phyloP scores from a whole-genome alignment of 2,113 vertebrate genomes.

The Aptenodytes patagonicus region DNA sequence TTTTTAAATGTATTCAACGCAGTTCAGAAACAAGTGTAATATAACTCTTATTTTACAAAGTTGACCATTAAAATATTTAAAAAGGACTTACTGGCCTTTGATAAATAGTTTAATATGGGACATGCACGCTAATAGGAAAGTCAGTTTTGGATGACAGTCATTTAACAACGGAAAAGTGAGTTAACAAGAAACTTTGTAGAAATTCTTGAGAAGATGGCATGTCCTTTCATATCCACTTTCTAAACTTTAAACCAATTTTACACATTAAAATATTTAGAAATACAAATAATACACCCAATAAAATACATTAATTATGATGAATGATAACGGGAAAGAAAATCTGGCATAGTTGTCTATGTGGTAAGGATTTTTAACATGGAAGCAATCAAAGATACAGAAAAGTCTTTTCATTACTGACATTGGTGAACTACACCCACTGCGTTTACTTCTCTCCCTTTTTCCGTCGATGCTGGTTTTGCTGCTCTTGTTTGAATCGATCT shows the following conservation, averaged over 20 bases:
- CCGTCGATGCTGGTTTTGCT: slow-evolving; percentile 58
- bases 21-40: not conserved
- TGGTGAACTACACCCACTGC: slow-evolving; percentile 58
- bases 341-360: slow-evolving; percentile 92
- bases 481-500: slow-evolving; percentile 34
- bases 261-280: slow-evolving; percentile 71
- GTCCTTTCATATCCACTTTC: not conserved
- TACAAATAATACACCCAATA: slow-evolving; percentile 94
- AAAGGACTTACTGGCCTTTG: not conserved
- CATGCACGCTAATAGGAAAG: not conserved
- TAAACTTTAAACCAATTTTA: not conserved
- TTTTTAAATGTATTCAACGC: not conserved
- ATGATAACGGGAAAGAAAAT: slow-evolving; percentile 85
- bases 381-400: slow-evolving; percentile 77
- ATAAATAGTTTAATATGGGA: not conserved
- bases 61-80: not conserved
- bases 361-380: slow-evolving; percentile 87
- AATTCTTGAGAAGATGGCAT: not conserved
- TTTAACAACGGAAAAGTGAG: not conserved
- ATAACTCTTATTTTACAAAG: not conserved
- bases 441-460: slow-evolving; percentile 69
- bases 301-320: slow-evolving; percentile 87
- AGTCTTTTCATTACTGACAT: slow-evolving; percentile 75
- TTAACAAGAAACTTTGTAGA: not conserved
- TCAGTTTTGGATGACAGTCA: not conserved